Evolutionary conservation across 2,113 vertebrate species (phyloP).

Genomic region (Panurus biarmicus): DNA sequence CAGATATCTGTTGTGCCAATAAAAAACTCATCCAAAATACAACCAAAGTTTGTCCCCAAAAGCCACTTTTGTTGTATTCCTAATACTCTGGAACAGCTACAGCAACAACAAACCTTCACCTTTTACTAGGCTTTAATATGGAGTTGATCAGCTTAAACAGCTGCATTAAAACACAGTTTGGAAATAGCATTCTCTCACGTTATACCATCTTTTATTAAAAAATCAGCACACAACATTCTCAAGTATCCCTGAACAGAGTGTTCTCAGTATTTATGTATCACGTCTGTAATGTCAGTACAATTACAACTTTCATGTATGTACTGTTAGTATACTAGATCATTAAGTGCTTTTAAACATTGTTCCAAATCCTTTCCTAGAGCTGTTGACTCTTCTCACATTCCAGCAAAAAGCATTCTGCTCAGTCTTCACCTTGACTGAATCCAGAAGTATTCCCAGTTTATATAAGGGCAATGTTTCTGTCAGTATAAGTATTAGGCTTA

Average conservation of each 20-base stretch:
- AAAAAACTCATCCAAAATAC: background rate
- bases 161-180: background rate
- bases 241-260: background rate
- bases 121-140: background rate
- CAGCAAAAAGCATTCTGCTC: background rate
- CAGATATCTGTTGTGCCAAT: background rate
- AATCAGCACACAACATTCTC: background rate
- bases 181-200: background rate
- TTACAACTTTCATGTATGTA: background rate
- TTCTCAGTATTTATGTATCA: background rate
- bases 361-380: background rate
- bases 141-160: background rate
- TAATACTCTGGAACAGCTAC: background rate
- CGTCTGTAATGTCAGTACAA: background rate
- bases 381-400: background rate
- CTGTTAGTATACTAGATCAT: background rate
- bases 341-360: background rate
- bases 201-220: background rate
- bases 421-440: background rate
- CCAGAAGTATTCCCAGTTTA: background rate
- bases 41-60: background rate
- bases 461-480: background rate
- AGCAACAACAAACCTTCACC: background rate
- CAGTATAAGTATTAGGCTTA: background rate
- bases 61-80: background rate